phyloP scores from a whole-genome alignment of 2,113 vertebrate species.

The Rhynchomys soricoides region DNA sequence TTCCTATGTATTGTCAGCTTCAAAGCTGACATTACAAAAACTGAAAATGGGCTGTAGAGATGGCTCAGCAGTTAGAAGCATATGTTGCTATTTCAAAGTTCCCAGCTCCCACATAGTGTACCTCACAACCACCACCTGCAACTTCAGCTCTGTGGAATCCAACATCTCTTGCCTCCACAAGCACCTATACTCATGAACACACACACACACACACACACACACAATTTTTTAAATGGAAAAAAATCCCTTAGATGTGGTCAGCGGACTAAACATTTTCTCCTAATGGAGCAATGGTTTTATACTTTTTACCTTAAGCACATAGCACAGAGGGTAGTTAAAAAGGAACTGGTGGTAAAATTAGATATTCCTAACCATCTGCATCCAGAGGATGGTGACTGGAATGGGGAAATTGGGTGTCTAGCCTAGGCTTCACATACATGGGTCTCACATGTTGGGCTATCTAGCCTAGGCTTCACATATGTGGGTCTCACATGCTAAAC shows the following conservation, averaged over 20 bases:
- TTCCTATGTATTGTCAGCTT: neutral
- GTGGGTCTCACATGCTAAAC: neutral
- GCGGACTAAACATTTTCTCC: neutral
- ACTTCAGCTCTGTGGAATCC: neutral
- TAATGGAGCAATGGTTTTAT: neutral
- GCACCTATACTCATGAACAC: neutral
- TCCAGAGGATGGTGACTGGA: constrained; percentile 40
- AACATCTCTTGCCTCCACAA: neutral
- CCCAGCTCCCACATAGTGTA: neutral
- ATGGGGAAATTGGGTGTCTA: constrained; percentile 17
- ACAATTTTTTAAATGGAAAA: neutral
- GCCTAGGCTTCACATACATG: neutral
- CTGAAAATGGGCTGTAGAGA: neutral
- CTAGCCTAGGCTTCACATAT: neutral
- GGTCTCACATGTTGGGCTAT: too few species aligned
- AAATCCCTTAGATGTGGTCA: neutral
- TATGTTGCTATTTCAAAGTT: neutral
- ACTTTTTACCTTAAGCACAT: constrained; percentile 17
- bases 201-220: neutral
- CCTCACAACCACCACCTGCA: neutral
- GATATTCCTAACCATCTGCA: constrained; percentile 59
- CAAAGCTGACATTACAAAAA: neutral
- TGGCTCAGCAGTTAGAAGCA: neutral
- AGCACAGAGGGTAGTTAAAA: constrained; percentile 66
- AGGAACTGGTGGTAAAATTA: constrained; percentile 65